Percentiles rank a stretch among this genome's conserved stretches.
phyloP scores from a whole-genome alignment of 2,113 vertebrate genomes.

The Bambusicola thoracicus region DNA sequence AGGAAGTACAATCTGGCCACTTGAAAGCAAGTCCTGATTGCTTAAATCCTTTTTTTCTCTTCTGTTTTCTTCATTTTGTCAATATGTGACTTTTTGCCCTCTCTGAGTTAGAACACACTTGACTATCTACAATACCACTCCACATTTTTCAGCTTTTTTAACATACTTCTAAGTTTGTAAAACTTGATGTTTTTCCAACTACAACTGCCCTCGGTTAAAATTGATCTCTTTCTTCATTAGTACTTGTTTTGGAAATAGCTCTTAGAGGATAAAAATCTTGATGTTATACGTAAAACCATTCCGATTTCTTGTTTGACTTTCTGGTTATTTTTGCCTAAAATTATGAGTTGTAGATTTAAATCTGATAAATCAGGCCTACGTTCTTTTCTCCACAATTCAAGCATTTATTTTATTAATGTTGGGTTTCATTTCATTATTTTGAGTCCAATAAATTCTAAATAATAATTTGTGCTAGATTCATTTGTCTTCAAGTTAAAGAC shows the following conservation, averaged over 20 bases:
- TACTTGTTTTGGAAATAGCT: not conserved
- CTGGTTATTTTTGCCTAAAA: not conserved
- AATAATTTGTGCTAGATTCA: not conserved
- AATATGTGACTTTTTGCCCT: not conserved
- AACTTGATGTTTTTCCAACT: not conserved
- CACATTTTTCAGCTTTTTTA: not conserved
- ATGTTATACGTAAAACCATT: not conserved
- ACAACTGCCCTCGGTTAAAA: not conserved
- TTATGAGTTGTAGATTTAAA: not conserved
- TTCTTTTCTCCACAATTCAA: not conserved
- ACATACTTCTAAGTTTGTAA: not conserved
- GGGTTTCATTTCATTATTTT: not conserved
- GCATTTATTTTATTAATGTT: not conserved
- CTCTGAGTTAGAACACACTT: not conserved
- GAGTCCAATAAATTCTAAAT: not conserved
- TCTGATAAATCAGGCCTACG: not conserved
- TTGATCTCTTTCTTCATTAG: not conserved
- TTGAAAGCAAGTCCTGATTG: conserved; percentile 19
- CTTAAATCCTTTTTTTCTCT: not conserved
- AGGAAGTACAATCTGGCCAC: not conserved
- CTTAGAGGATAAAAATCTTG: not conserved
- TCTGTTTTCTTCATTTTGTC: not conserved
- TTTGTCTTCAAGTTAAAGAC: not conserved
- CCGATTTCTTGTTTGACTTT: not conserved
- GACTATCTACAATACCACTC: not conserved